Evolutionary conservation across 1,140 invertebrate genomes (phyloP).

Genomic region (Hyles vespertilio): DNA sequence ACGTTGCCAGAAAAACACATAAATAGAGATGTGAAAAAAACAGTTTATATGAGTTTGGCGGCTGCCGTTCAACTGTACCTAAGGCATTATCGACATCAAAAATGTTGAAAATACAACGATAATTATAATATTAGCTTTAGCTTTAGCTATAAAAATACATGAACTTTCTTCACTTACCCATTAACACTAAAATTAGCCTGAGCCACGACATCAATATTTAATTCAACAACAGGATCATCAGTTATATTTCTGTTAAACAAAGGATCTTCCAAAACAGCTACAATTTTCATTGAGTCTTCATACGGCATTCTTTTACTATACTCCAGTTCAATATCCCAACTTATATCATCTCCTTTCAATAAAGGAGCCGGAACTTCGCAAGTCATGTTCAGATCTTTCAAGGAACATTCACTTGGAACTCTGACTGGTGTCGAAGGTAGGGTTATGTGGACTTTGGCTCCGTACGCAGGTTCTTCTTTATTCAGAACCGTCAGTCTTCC

Average conservation of each 20-base stretch:
- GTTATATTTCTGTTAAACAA: constrained; percentile 37
- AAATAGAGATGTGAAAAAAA: too few relatives aligned
- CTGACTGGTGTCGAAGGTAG: constrained; percentile 45
- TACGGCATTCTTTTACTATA: constrained; percentile 25
- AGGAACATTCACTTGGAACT: constrained; percentile 41
- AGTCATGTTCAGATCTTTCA: constrained; percentile 38
- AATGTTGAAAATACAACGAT: too few relatives aligned
- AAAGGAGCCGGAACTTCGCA: constrained; percentile 50
- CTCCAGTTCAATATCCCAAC: constrained; percentile 57
- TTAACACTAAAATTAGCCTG: constrained; percentile 38
- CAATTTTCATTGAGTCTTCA: constrained; percentile 21
- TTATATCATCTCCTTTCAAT: constrained; percentile 31
- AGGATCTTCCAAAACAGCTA: constrained; percentile 40
- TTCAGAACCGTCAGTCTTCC: constrained; percentile 46
- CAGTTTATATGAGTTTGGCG: too few relatives aligned
- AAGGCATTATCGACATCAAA: too few relatives aligned
- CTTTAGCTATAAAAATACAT: too few relatives aligned
- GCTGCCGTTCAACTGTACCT: too few relatives aligned
- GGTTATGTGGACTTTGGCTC: constrained; percentile 40
- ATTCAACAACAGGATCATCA: constrained; percentile 23
- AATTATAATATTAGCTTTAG: too few relatives aligned
- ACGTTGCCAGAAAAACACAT: too few relatives aligned
- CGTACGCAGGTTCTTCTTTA: constrained; percentile 56
- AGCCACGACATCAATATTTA: constrained; percentile 36
- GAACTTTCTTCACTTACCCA: constrained; percentile 39